Evolutionary conservation across 2,888 invertebrate species (phyloP).

Genomic region (Drosophila suboccidentalis): DNA sequence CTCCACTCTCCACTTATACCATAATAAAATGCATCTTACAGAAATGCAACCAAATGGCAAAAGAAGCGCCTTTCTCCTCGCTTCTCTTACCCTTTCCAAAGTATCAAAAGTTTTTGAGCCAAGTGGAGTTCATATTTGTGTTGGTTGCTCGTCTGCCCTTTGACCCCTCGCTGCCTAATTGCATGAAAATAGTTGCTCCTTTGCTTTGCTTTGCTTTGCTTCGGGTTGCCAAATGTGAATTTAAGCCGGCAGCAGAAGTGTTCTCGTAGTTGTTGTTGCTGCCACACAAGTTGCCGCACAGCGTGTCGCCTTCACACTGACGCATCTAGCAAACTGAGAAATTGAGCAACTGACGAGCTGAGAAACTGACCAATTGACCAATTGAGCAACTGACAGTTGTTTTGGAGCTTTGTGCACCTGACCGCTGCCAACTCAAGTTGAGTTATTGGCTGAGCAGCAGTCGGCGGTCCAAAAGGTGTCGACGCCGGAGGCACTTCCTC

Average conservation of each 20-base stretch:
- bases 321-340: background rate
- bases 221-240: conserved; percentile 49
- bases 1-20: background rate
- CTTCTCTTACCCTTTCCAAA: conserved; percentile 25
- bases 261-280: background rate
- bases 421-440: conserved; percentile 43
- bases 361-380: conserved; percentile 1
- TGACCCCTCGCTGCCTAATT: conserved; percentile 67
- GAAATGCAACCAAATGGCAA: conserved; percentile 68
- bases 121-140: conserved; percentile 78
- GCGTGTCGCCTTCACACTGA: conserved; percentile 6
- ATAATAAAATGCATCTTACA: conserved; percentile 57
- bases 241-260: conserved; percentile 43
- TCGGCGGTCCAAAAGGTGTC: conserved; percentile 42
- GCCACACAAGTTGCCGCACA: conserved; percentile 4
- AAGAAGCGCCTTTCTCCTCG: background rate
- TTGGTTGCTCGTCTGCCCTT: conserved; percentile 28
- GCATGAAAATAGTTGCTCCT: conserved; percentile 74
- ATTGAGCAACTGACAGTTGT: conserved; percentile 12
- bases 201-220: conserved; percentile 54
- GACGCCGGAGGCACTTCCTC: conserved; percentile 19
- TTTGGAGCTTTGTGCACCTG: conserved; percentile 21
- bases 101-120: conserved; percentile 65
- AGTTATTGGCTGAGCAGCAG: conserved; percentile 53
- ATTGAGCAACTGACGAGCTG: background rate